phyloP scores from a whole-genome alignment of 2,113 vertebrate genomes.

The Seriola rivoliana region DNA sequence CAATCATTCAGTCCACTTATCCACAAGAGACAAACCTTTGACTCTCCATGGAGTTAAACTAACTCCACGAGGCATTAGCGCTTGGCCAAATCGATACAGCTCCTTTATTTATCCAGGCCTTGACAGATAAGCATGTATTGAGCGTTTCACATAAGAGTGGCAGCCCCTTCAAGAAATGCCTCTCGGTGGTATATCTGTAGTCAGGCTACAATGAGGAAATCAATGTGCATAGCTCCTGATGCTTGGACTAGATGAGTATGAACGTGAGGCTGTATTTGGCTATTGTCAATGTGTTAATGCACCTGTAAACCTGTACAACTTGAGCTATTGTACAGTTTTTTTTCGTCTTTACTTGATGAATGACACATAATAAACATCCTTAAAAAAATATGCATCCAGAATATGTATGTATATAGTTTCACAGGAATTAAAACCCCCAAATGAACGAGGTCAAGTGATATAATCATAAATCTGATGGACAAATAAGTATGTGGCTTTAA shows the following conservation, averaged over 20 bases:
- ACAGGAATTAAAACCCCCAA: background rate
- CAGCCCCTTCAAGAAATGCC: conserved; percentile 14
- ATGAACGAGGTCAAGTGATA: background rate
- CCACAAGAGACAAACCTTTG: background rate
- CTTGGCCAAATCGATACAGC: conserved; percentile 19
- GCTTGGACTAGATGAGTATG: background rate
- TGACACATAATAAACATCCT: no score
- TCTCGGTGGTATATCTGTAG: conserved; percentile 1
- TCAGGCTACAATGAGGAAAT: conserved; percentile 2
- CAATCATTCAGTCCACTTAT: background rate
- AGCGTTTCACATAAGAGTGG: conserved; percentile 3
- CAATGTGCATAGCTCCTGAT: conserved; percentile 25
- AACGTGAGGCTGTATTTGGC: background rate
- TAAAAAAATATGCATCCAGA: background rate
- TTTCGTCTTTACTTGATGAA: background rate
- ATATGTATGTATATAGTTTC: background rate
- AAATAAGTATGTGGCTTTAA: background rate
- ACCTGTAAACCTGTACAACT: background rate
- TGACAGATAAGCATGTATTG: conserved; percentile 39
- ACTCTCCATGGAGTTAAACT: background rate
- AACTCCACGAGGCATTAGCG: conserved; percentile 6
- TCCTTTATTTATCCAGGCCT: conserved; percentile 35
- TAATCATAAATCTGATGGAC: background rate
- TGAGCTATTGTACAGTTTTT: background rate
- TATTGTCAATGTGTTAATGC: background rate